These are phyloP conservation scores for Meiosimyza decipiens DNA, from an alignment of 2,888 invertebrate species.

Conservation along the genomic window DNA sequence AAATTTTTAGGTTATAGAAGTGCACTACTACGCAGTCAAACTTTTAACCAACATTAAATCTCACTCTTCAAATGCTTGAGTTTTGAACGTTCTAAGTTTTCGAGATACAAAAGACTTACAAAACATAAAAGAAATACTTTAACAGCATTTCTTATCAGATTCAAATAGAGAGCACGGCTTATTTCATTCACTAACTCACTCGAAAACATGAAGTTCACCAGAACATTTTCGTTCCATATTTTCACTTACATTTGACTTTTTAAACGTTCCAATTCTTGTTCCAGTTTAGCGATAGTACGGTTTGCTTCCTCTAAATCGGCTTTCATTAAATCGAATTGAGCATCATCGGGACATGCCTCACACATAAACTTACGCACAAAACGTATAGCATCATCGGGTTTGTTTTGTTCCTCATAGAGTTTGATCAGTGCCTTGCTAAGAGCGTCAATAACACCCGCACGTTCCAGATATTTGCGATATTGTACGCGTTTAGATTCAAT, in stretches of 20 bases:
- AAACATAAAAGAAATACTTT: no score
- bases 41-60: no score
- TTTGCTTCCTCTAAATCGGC: conserved; percentile 61
- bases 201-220: neutral
- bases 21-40: no score
- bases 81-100: no score
- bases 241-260: conserved; percentile 61
- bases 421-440: conserved; percentile 65
- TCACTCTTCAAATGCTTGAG: no score
- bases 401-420: conserved; percentile 65
- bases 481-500: conserved; percentile 66
- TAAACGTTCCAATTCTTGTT: conserved; percentile 61
- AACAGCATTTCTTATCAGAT: no score
- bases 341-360: conserved; percentile 64
- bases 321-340: conserved; percentile 60
- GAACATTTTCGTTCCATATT: neutral
- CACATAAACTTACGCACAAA: conserved; percentile 65
- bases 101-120: no score
- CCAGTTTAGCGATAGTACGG: conserved; percentile 56
- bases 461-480: conserved; percentile 65
- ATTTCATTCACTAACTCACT: no score
- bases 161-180: no score
- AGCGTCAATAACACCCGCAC: conserved; percentile 66
- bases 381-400: conserved; percentile 65
- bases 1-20: no score